Conservation (phyloP, 2,113 vertebrate genomes). For the Apaloderma vittatum region DNA sequence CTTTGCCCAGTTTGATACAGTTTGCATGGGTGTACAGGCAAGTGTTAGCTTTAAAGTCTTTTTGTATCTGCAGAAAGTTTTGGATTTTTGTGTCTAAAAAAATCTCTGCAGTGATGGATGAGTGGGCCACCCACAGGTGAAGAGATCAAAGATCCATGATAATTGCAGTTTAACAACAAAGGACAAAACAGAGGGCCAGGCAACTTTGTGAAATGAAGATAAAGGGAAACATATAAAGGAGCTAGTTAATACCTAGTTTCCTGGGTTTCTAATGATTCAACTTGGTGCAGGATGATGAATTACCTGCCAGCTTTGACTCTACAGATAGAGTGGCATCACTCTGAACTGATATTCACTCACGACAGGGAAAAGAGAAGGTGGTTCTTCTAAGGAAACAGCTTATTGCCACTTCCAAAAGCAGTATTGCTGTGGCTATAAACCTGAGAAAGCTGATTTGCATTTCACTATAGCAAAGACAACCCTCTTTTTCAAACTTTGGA, state of each 20-base stretch:
- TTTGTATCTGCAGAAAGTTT: neutral
- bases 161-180: constrained; percentile 51
- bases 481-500: neutral
- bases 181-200: constrained; percentile 16
- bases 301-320: constrained; percentile 46
- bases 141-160: constrained; percentile 29
- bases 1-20: neutral
- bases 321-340: neutral
- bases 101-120: constrained; percentile 1
- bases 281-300: constrained; percentile 21
- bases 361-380: constrained; percentile 12
- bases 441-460: neutral
- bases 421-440: neutral
- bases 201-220: constrained; percentile 43
- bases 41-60: neutral
- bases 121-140: constrained; percentile 29
- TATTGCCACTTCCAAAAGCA: neutral
- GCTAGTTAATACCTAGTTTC: constrained; percentile 36
- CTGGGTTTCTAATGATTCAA: constrained; percentile 39
- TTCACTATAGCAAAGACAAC: neutral
- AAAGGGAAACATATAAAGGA: neutral
- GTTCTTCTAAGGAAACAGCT: neutral
- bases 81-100: neutral
- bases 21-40: neutral
- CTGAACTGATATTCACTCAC: constrained; percentile 10